Evolutionary conservation across 2,888 invertebrate genomes (phyloP), one percentile per base, ranked within the genome.

Genomic region (Drepanosiphum platanoidis): DNA sequence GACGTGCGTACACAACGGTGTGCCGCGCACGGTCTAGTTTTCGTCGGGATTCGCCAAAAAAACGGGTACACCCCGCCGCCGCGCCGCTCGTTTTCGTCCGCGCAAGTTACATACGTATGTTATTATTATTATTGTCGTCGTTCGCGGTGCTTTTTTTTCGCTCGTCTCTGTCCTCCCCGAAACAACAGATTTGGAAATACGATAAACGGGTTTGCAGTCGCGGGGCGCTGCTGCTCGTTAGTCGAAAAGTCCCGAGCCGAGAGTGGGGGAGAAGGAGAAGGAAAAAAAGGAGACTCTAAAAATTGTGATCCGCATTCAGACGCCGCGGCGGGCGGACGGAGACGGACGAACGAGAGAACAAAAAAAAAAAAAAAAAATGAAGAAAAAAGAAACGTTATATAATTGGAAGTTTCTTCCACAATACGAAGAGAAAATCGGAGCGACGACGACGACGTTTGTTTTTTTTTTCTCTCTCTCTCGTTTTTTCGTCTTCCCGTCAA

Each of bases 221-320:
- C 66, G 83, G 83, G 83, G 75, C 75, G 83, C n/a, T n/a, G n/a
- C n/a, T n/a, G n/a, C 83, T 84, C 83, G 83, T 84, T 84, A 84
- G 75, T n/a, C 75, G 83, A 75, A 84, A 84, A 84, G 83, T 84
- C 75, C 83, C 11, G 27, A 27, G 61, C 7, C n/a, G 71, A 39
- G 13, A 61, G n/a, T n/a, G 27, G 5, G 18, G 22, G 5, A 32
- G 11, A 70, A 1, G n/a, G 9, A 39, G 32, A 18, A 39, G 13
- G 64, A 66, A 68, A 32, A 58, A 34, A 70, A 80, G 58, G 34
- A 34, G 58, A 80, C n/a, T 1, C 3, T 13, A 32, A 70, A 70
- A 75, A 75, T 84, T 68, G 75, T 32, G 52, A 84, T 84, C 83
- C 83, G 83, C 74, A 75, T 84, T 84, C 83, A 84, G 83, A 75